A percentile compares a stretch with the other conserved stretches of the same genome.
Evolutionary conservation across 2,797 vertebrate genomes (phyloP).

Genomic region (Erethizon dorsatum): DNA sequence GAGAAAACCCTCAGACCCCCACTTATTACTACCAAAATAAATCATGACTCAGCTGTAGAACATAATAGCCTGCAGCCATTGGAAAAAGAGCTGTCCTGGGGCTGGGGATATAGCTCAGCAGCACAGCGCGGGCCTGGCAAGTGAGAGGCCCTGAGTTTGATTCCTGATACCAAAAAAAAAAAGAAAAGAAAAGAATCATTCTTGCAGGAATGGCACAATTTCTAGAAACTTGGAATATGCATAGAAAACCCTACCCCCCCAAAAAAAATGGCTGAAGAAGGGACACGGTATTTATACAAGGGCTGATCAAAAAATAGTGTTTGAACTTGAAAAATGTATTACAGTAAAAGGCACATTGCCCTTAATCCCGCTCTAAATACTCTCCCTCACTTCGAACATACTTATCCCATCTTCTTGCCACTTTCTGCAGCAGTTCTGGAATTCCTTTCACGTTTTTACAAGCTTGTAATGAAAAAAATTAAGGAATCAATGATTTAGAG

Average conservation of each 20-base stretch:
- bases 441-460: not conserved
- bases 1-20: not conserved
- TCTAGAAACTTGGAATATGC: not conserved
- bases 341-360: not conserved
- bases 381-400: not conserved
- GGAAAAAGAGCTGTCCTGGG: not conserved
- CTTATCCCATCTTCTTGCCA: not conserved
- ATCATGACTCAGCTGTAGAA: slow-evolving; percentile 22
- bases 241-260: slow-evolving; percentile 8
- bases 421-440: not conserved
- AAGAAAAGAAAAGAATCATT: too few species aligned
- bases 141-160: too few species aligned
- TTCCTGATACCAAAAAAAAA: too few species aligned
- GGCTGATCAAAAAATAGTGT: not conserved
- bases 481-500: not conserved
- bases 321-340: not conserved
- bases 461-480: not conserved
- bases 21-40: slow-evolving; percentile 37
- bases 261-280: not conserved
- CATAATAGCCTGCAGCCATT: not conserved
- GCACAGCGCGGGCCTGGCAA: too few species aligned
- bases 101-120: too few species aligned
- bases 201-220: not conserved
- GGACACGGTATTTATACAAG: not conserved
- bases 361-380: not conserved